A percentile compares a stretch with the other conserved stretches of the same genome.
phyloP scores from a whole-genome alignment of 2,113 vertebrate genomes.

The Brachyhypopomus occidentalis region DNA sequence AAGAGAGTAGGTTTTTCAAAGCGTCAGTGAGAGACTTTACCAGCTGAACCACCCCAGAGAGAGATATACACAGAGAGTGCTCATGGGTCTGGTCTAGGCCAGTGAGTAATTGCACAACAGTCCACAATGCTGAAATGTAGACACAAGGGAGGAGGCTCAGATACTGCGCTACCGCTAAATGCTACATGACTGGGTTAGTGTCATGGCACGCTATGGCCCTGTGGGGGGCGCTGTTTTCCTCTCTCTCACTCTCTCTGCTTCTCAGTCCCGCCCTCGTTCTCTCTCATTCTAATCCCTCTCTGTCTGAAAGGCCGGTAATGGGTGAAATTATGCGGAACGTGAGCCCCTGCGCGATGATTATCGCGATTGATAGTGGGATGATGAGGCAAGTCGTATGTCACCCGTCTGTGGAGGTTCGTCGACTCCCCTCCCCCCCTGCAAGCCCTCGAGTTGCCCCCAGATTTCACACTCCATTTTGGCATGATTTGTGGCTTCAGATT shows the following conservation, averaged over 20 bases:
- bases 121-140: too few species aligned
- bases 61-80: too few species aligned
- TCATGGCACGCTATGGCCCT: not conserved
- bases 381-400: constrained; percentile 55
- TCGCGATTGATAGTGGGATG: constrained; percentile 64
- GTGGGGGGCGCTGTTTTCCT: constrained; percentile 34
- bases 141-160: too few species aligned
- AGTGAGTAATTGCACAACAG: too few species aligned
- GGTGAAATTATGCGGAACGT: constrained; percentile 61
- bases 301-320: constrained; percentile 44
- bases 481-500: constrained; percentile 69
- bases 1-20: too few species aligned
- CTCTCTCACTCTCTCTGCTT: constrained; percentile 36
- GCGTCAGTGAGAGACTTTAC: too few species aligned
- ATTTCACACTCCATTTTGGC: constrained; percentile 68
- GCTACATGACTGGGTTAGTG: not conserved
- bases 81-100: too few species aligned
- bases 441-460: constrained; percentile 51
- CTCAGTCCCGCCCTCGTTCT: not conserved
- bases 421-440: constrained; percentile 40
- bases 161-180: too few species aligned
- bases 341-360: constrained; percentile 53
- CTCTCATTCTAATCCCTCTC: constrained; percentile 43
- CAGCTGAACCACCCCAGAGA: too few species aligned
- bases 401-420: constrained; percentile 53